A percentile compares a stretch with the other conserved stretches of the same genome.
phyloP scores from a whole-genome alignment of 2,113 vertebrate species.

The Naja naja region DNA sequence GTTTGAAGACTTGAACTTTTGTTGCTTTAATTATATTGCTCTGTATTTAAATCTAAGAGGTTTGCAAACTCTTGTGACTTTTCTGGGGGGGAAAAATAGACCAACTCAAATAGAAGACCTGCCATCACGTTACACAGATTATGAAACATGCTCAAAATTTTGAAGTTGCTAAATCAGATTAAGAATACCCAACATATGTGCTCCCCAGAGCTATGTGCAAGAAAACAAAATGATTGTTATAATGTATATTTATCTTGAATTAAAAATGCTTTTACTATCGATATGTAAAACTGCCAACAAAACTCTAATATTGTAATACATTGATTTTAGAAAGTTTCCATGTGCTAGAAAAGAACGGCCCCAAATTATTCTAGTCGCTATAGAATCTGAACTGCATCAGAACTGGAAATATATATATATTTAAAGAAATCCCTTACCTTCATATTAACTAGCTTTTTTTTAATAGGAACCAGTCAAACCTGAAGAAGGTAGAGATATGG shows the following conservation, averaged over 20 bases:
- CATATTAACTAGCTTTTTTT: constrained; percentile 19
- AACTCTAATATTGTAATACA: background rate
- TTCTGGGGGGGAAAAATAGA: background rate
- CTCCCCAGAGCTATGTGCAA: background rate
- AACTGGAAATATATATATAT: background rate
- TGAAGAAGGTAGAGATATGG: constrained; percentile 82
- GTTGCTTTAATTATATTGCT: background rate
- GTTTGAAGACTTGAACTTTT: background rate
- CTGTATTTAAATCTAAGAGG: background rate
- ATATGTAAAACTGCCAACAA: background rate
- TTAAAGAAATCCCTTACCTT: background rate
- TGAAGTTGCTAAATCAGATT: background rate
- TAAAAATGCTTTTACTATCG: too few relatives aligned
- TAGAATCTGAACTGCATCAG: background rate
- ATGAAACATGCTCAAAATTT: background rate
- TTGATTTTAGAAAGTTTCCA: background rate
- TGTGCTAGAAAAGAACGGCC: background rate
- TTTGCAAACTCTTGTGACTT: background rate
- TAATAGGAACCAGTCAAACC: constrained; percentile 79
- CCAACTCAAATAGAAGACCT: background rate
- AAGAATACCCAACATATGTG: background rate
- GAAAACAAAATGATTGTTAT: background rate
- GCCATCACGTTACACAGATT: background rate
- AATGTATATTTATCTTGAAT: background rate
- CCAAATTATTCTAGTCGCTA: background rate